Evolutionary conservation across 1,140 invertebrate genomes (phyloP), one percentile per base, ranked within the genome.

Genomic region (Scaptomyza pallida): DNA sequence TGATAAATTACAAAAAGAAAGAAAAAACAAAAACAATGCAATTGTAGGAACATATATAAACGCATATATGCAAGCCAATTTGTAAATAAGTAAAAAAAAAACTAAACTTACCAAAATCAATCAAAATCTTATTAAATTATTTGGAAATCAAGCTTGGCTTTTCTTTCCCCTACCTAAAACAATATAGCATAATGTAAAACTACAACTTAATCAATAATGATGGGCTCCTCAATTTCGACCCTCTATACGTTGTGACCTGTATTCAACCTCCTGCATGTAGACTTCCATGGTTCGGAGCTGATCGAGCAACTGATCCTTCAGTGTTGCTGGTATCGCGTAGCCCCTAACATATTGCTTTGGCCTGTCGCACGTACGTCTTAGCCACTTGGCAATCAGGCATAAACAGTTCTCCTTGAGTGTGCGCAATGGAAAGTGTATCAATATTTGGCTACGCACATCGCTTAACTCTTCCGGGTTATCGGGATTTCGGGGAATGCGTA

Each of bases 121-220:
- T 76, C 75, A 86, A 85, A 81, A 69, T 67, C 56, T 71, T 74
- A 89, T 88, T 77, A 72, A 85, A 77, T 70, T 80, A 79, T 89
- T 89, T 80, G 72, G 72, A 80, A 85, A 70, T 80, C 45, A 73
- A 89, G 75, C 68, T 59, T 79, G 72, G 57, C 70, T 65, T 47
- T 59, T 63, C 60, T 60, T 45, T 68, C 60, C 73, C 3, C 15
- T n/a, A n/a, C 9, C 13, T 30, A 51, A 71, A n/a, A 19, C 19
- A 30, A 48, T 21, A 23, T 15, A 48, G 30, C n/a, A 57, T 17
- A 3, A 33, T 33, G 33, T 54, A 45, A 40, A 12, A 15, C 41
- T 54, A 37, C 15, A 26, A 51, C 45, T 68, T 23, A 52, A 45
- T 21, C 21, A 21, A 45, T 56, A 10, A 37, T 9, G 3, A 19